Base-by-base conservation (phyloP, 2,113 vertebrate genomes). In the Leptodactylus fuscus region DNA sequence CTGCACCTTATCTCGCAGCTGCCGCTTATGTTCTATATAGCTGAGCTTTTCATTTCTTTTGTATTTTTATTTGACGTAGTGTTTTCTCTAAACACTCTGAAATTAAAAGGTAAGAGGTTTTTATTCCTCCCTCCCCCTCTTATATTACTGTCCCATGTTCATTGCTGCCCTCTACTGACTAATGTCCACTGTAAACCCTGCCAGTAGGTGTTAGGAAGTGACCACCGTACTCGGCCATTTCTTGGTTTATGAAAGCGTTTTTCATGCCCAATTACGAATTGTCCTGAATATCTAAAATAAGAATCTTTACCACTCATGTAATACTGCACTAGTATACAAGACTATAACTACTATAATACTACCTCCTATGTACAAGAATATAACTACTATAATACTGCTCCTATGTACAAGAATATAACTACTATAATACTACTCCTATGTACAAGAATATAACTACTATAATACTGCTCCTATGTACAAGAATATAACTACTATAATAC, bases 1-100 rank as follows among this genome's bases (percentile, higher is more conserved):
- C 69, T 11, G 34, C 51, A 60, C 22, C 51, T 36, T 24, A 82
- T 82, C 65, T 75, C 51, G 9, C 67, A 73, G 81, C 65, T 46
- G 81, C 69, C 27, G 34, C 2, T 29, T 29, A 13, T 27, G 48
- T 70, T 41, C 22, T 9, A 20, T 29, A 76, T 29, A 51, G 29
- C 60, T 65, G 27, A 13, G 27, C 60, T 65, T 65, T 16, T 32
- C 2, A 65, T 34, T 65, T 15, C 2, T 29, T 29, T 12, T 62
- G n/a, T 62, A 20, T 55, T 22, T n/a, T 2, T 18, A 51, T 51
- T 18, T 51, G 49, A 2, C 0, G 49, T 5, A 48, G 8, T 5
- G 4, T 41, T 41, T 8, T 5, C 38, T 8, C 38, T 41, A 41
- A 5, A 8, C 38, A 41, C 8, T 41, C 4, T 8, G 8, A n/a